Base-by-base conservation (phyloP, 1,140 invertebrate species). In the Saccostrea echinata region DNA sequence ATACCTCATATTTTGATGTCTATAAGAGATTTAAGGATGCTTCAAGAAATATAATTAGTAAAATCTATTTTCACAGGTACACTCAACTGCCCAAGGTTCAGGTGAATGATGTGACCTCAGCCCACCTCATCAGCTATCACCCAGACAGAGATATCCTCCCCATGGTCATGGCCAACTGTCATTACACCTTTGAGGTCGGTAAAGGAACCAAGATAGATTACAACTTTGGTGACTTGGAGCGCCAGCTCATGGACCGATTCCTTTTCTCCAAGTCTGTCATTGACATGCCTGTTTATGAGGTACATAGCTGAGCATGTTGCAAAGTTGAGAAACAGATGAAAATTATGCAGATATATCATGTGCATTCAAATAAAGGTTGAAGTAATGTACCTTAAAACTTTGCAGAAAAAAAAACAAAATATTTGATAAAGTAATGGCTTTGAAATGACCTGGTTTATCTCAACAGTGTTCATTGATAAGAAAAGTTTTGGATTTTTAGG, bases 141-240 rank as follows among this genome's bases (percentile, higher is more conserved):
- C 91, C 91, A 27, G 92, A 92, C 21, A 86, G 87, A 71, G 93
- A 93, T 84, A 71, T 93, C 51, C 88, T 92, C 24, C 92, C 92
- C 13, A 51, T 93, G 64, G 88, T 93, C 12, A 90, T 93, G n/a
- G 88, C 92, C 13, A 91, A 92, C 85, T 93, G 91, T 76, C 91
- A 92, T 83, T 93, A 93, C 85, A 92, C 92, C 6, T 91, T 93
- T 84, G 61, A 91, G 71, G 84, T 92, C 8, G 91, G 91, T 3
- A 83, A 92, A 52, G 88, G 88, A 11, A 91, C 90, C 21, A 88
- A 86, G 43, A 81, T 92, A 33, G 88, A 89, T n/a, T 93, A 93
- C 82, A 89, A 91, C 84, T 93, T 92, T 80, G 68, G 43, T 9
- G 86, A 82, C 55, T 53, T 93, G 18, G 90, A 92, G 68, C 82